A percentile compares a stretch with the other conserved stretches of the same genome.
Conservation (phyloP, 2,797 vertebrate species). For the Smutsia temminckii region DNA sequence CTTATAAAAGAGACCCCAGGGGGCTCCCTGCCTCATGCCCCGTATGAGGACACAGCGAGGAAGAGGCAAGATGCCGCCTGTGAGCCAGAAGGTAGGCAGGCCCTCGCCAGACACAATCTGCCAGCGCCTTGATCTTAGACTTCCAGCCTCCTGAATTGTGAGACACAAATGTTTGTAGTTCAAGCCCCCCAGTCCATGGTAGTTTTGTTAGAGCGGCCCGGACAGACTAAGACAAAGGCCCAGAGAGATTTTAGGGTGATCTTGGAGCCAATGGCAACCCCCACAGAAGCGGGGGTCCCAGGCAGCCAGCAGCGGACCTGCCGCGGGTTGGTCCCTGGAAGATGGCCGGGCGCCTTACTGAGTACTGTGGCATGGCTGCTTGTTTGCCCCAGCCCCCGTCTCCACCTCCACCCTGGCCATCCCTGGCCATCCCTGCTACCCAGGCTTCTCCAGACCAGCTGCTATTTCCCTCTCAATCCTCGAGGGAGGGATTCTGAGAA, state of each 20-base stretch:
- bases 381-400: no score
- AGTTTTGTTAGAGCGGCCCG: not conserved
- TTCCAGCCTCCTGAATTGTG: not conserved
- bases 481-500: not conserved
- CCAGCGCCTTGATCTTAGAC: not conserved
- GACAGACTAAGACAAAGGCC: not conserved
- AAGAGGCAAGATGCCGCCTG: no score
- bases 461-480: not conserved
- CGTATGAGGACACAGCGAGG: not conserved
- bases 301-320: fast-evolving
- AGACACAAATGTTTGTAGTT: not conserved
- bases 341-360: fast-evolving
- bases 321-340: fast-evolving
- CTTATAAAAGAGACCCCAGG: not conserved
- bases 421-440: fast-evolving
- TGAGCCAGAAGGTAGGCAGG: not conserved
- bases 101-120: not conserved
- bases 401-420: fast-evolving
- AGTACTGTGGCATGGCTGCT: not conserved
- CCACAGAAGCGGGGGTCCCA: fast-evolving
- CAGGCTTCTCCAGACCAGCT: not conserved
- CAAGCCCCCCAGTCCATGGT: fast-evolving
- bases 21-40: not conserved
- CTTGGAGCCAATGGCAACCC: fast-evolving
- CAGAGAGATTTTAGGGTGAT: not conserved